Evolutionary conservation across 23 tunicate species (phyloP), one percentile per base, ranked within the genome.

Genomic region (Styela plicata): DNA sequence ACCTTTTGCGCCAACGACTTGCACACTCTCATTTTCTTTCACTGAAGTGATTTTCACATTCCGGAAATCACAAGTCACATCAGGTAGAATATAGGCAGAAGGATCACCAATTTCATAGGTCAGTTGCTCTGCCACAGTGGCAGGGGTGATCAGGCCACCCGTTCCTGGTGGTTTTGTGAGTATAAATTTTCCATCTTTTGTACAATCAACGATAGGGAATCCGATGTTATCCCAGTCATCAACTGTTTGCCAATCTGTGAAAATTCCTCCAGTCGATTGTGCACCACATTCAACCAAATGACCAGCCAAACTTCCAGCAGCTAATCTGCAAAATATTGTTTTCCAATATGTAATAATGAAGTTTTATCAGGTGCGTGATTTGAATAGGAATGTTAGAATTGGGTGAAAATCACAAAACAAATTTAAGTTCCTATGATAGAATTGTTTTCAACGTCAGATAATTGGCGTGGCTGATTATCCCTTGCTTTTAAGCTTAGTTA

Each of bases 201-300:
- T 57, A 69, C 94, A 89, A 34, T 89, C 94, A 2, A 95, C 99
- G 17, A 94, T 89, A 3, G 99, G 99, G 65, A 94, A 94, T 1
- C 99, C 99, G 13, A 94, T 89, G 57, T 89, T 89, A 2, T 89
- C 90, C 99, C 99, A 94, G 20, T 74, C 91, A 2, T 83, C 75
- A 61, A 94, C 99, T 17, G 67, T 66, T 71, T 80, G 80, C 99
- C 99, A 94, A 34, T 94, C 99, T 13, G 99, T 94, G 81, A 85
- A 89, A 36, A 89, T 83, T 52, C 99, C 99, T 3, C 99, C 99
- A 52, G 99, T 94, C 10, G 88, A 78, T 53, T 94, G 99, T 1
- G 99, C 99, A 29, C 99, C 99, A 86, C 99, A 94, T 71, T 94
- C 99, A 3, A 94, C 74, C 34, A 94, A 67, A 73, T 94, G 99